Percentiles rank a stretch among this genome's conserved stretches.
These are phyloP conservation scores for Odontophorus gujanensis DNA, from an alignment of 2,113 vertebrate species.

Conservation along the genomic window DNA sequence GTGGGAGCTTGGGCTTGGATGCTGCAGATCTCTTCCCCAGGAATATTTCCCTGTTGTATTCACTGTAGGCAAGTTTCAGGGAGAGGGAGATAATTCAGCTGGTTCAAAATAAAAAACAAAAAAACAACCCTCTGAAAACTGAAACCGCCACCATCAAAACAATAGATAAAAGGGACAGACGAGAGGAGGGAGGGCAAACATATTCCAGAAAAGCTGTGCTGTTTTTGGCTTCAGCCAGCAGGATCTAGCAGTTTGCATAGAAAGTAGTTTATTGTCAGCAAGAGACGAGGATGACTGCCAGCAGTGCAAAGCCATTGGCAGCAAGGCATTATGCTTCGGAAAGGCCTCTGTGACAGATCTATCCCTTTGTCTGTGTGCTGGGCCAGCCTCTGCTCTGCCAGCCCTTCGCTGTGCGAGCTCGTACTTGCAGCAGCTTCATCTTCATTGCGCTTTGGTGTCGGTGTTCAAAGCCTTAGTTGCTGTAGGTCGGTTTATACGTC, in stretches of 20 bases:
- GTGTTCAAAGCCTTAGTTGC: fast-evolving
- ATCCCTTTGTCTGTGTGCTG: not conserved
- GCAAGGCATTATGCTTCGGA: not conserved
- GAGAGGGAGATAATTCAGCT: not conserved
- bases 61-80: not conserved
- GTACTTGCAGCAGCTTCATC: not conserved
- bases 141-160: not conserved
- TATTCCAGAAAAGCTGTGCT: not conserved
- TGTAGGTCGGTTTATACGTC: not conserved
- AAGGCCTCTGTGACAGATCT: not conserved
- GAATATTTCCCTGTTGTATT: not conserved
- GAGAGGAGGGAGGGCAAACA: not conserved
- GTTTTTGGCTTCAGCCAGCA: not conserved
- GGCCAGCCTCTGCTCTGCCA: not conserved
- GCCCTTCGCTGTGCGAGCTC: not conserved
- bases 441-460: fast-evolving
- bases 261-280: not conserved
- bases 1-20: not conserved
- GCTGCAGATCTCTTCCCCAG: not conserved
- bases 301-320: not conserved
- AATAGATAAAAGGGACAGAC: not conserved
- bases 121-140: not conserved
- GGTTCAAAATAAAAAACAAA: not conserved
- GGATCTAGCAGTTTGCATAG: not conserved
- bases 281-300: conserved; percentile 25